Evolutionary conservation across 2,888 invertebrate species (phyloP), one percentile per base, ranked within the genome.

Genomic region (Andrena trimmerana): DNA sequence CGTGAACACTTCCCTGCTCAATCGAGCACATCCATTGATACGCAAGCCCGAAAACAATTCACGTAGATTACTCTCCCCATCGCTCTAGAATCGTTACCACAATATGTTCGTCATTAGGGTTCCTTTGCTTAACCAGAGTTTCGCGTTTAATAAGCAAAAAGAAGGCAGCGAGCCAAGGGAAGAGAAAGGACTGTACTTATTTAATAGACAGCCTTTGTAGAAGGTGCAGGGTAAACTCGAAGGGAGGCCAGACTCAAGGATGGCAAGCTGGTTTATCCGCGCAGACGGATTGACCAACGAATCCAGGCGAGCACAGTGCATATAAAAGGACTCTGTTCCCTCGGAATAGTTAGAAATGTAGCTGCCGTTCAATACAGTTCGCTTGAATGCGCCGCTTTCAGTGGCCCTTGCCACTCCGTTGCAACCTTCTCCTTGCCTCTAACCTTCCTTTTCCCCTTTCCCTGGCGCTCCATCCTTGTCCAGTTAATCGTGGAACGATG

Each of bases 341-440:
- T 84, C 77, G 86, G 80, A 87, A 82, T 73, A 52, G 80, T 87
- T 86, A 80, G 90, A 90, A 92, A 90, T 86, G 90, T 86, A 90
- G 86, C 81, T 78, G 81, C 85, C 88, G 87, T 90, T 90, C 91
- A 91, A 91, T 92, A 87, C 91, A 81, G 82, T 86, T 77, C 82
- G 83, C 78, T 85, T 91, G 91, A 92, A 92, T 92, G 85, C 87
- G 76, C 77, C 79, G 84, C 85, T 88, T 86, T 91, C 90, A 91
- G 90, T 90, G 78, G 88, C 85, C 81, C 86, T 84, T 87, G 85
- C 85, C 88, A 66, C 82, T 42, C 59, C 52, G 60, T 78, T 76
- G 65, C 78, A 63, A 76, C 82, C 65, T 72, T 68, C 36, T 57
- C 69, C 50, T 33, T 54, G 42, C 48, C 20, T 31, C 52, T 33